Evolutionary conservation across 2,888 invertebrate genomes (phyloP), one percentile per base, ranked within the genome.

Genomic region (Euzophera pinguis): DNA sequence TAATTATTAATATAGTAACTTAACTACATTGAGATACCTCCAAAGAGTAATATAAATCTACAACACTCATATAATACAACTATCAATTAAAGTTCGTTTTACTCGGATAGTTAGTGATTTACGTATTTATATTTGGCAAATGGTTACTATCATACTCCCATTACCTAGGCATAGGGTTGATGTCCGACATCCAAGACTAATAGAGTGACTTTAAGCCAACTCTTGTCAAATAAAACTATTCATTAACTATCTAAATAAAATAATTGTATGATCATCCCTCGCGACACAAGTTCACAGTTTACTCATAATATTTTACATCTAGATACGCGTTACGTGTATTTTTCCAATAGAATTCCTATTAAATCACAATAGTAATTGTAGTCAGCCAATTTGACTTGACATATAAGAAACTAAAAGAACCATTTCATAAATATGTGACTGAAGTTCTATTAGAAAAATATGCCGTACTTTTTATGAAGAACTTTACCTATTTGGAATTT

Each of bases 61-160:
- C 70, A 75, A 78, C 77, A 80, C 66, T 67, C 71, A 69, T 74
- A 69, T 70, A 74, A 71, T 71, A 66, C 60, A 61, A 65, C 62
- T 67, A 77, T 71, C 70, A 69, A 69, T 66, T 73, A 62, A 61
- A 62, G 59, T 64, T 65, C 60, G 64, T 65, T 54, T 52, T 56
- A 59, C 53, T 60, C 54, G 61, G 59, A 60, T 53, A 60, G 63
- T 72, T 69, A 71, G 67, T 71, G 65, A 62, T 59, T 73, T 84
- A 81, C 81, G 82, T 81, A 84, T 80, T 76, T 81, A 84, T 84
- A 81, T 87, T 88, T 88, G 88, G 87, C 88, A 84, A 85, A 82
- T 73, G 72, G 72, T 79, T 78, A 74, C 75, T 76, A 75, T 69
- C 57, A 66, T 63, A 62, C 70, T 71, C 71, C 71, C 73, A 72